Percentiles rank a stretch among this genome's conserved stretches.
These are phyloP conservation scores for Globia sparganii DNA, from an alignment of 2,888 invertebrate genomes.

Conservation along the genomic window DNA sequence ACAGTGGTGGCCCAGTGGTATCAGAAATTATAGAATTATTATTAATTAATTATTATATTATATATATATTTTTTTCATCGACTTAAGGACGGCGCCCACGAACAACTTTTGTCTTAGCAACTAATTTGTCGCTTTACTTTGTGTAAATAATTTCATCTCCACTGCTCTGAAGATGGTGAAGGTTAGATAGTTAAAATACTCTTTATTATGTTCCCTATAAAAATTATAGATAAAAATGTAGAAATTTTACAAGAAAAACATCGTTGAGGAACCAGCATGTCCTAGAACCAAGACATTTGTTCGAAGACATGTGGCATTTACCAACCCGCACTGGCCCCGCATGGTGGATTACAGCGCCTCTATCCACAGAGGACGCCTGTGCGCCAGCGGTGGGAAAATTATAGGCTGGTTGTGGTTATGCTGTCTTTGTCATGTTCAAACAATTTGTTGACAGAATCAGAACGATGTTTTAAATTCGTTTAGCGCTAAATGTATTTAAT, in stretches of 20 bases:
- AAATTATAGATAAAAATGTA: too few relatives aligned
- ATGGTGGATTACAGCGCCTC: neutral
- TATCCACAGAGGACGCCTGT: neutral
- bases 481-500: neutral
- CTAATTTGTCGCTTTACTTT: neutral
- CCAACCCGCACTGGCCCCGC: neutral
- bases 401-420: too few relatives aligned
- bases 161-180: too few relatives aligned
- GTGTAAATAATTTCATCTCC: neutral
- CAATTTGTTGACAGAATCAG: neutral
- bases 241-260: neutral
- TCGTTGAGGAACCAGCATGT: neutral
- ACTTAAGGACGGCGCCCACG: too few relatives aligned
- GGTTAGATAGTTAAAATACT: too few relatives aligned
- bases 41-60: too few relatives aligned
- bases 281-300: neutral
- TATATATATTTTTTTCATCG: too few relatives aligned
- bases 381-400: neutral
- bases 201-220: too few relatives aligned
- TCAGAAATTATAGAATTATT: too few relatives aligned
- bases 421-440: neutral
- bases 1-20: neutral
- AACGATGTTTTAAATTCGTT: neutral
- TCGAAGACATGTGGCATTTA: neutral
- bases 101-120: too few relatives aligned